Evolutionary conservation across 2,113 vertebrate genomes (phyloP).

Genomic region (Channa argus): DNA sequence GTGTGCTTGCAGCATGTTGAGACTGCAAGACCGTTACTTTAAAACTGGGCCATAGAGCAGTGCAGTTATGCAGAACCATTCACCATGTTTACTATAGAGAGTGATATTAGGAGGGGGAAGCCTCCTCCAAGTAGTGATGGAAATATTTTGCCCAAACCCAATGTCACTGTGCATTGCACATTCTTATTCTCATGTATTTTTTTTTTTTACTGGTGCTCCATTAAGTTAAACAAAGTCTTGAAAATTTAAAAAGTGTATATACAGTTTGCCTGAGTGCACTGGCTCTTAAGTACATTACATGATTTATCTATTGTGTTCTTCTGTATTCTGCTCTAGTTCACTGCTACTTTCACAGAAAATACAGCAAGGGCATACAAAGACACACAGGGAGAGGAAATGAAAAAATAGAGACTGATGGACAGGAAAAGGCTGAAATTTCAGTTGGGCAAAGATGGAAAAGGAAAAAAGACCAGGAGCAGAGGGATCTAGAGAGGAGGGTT

Average conservation of each 20-base stretch:
- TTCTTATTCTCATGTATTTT: no score
- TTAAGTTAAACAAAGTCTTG: not conserved
- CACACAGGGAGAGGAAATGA: conserved; percentile 25
- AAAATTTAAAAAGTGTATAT: conserved; percentile 13
- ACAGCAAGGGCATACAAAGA: conserved; percentile 25
- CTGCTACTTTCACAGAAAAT: conserved; percentile 21
- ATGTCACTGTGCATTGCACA: no score
- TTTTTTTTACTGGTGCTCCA: no score
- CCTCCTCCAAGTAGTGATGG: no score
- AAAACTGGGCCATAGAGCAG: no score
- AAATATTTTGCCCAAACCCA: no score
- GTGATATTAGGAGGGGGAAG: no score
- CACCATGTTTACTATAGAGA: no score
- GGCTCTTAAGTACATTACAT: not conserved
- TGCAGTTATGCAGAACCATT: no score
- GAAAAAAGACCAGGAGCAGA: conserved; percentile 27
- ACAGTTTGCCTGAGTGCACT: not conserved
- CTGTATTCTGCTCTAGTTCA: conserved; percentile 28
- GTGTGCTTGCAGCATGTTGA: no score
- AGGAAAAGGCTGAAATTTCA: conserved; percentile 55
- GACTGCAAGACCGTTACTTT: no score
- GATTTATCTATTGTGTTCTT: conserved; percentile 21
- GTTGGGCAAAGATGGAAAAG: conserved; percentile 20
- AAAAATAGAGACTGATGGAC: conserved; percentile 45
- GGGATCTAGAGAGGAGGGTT: conserved; percentile 46